These are phyloP conservation scores for Shinisaurus crocodilurus DNA, from an alignment of 2,113 vertebrate genomes.

Conservation along the genomic window DNA sequence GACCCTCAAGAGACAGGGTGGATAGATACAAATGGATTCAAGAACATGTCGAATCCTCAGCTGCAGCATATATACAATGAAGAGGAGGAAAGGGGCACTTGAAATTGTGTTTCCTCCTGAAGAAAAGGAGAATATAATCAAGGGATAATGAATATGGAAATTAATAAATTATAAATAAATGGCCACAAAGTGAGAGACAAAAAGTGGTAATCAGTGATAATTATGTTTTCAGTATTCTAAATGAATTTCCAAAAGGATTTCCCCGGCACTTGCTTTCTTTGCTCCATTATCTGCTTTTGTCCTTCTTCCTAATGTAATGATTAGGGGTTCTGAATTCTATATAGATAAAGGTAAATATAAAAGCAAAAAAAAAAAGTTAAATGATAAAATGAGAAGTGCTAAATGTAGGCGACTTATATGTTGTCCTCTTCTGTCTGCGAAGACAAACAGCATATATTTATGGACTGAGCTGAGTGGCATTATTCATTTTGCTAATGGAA, in stretches of 20 bases:
- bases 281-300: constrained; percentile 62
- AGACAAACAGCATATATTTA: constrained; percentile 39
- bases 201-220: constrained; percentile 72
- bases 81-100: constrained; percentile 62
- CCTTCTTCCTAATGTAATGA: constrained; percentile 61
- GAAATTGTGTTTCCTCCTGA: constrained; percentile 71
- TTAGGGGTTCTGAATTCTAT: constrained; percentile 61
- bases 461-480: constrained; percentile 15
- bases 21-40: constrained; percentile 58
- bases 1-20: constrained; percentile 56
- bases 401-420: constrained; percentile 12
- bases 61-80: constrained; percentile 68
- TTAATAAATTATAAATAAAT: constrained; percentile 82
- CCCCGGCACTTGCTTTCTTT: constrained; percentile 51
- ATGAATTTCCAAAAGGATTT: constrained; percentile 75
- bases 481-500: constrained; percentile 47
- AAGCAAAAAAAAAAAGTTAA: constrained; percentile 54
- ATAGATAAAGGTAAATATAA: constrained; percentile 41
- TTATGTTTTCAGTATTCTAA: constrained; percentile 77
- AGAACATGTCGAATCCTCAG: constrained; percentile 57
- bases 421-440: constrained; percentile 34
- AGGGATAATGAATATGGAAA: constrained; percentile 76
- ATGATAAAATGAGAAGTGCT: constrained; percentile 51
- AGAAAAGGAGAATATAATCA: constrained; percentile 70
- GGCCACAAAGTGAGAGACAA: constrained; percentile 66